phyloP scores from a whole-genome alignment of 1,140 invertebrate species.

The Oryctes rhinoceros region DNA sequence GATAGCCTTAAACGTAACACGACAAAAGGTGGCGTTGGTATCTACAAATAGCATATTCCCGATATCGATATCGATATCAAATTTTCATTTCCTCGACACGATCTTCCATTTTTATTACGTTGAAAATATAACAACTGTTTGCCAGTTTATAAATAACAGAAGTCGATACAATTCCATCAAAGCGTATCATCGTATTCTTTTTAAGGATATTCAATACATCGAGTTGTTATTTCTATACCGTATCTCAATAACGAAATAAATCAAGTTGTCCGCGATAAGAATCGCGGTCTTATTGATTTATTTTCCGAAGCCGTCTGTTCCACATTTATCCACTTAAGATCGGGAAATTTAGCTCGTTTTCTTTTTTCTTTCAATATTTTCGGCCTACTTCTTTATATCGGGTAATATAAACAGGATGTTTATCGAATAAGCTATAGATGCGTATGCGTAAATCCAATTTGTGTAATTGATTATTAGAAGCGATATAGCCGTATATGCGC shows the following conservation, averaged over 20 bases:
- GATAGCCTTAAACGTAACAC: no score
- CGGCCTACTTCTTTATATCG: not conserved
- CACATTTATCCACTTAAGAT: not conserved
- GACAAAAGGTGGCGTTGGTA: no score
- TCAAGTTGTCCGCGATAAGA: not conserved
- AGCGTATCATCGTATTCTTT: no score
- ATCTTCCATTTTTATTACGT: no score
- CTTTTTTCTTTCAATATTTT: not conserved
- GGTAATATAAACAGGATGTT: not conserved
- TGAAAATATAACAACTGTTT: no score
- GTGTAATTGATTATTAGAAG: not conserved
- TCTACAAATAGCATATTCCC: no score
- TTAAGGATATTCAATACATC: no score
- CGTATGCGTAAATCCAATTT: not conserved
- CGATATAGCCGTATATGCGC: not conserved
- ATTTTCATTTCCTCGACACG: no score
- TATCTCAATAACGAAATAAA: not conserved
- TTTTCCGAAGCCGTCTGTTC: not conserved
- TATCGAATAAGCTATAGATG: not conserved
- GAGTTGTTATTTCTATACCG: no score
- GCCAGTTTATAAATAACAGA: no score
- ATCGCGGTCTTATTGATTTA: not conserved
- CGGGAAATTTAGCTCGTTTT: not conserved
- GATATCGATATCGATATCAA: no score
- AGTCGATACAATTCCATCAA: no score